Base-by-base conservation (phyloP, 2,888 invertebrate genomes). In the Parnassius glacialis region DNA sequence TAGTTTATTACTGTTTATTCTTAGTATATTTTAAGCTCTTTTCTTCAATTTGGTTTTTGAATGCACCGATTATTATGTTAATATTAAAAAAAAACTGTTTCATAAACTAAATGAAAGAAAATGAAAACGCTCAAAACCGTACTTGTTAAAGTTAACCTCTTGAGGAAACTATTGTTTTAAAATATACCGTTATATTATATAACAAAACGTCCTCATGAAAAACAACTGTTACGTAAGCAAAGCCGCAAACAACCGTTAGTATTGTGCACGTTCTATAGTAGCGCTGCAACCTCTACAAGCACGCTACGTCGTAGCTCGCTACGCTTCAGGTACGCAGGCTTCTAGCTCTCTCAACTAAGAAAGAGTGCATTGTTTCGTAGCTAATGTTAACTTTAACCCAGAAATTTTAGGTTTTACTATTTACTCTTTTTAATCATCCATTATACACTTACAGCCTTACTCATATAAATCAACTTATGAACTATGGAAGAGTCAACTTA, bases 211-310 rank as follows among this genome's bases (percentile, higher is more conserved):
- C 44, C 52, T 63, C 55, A 44, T 45, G 20, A 63, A 59, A 57
- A 50, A 52, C 34, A 11, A 47, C 51, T 41, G 56, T 63, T 63
- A 63, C 59, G 59, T 63, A 63, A 63, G 55, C 52, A 52, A 56
- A 63, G 20, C 59, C 63, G 56, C 56, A 45, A 63, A 59, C 59
- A 56, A 63, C 52, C 59, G 63, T 56, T 59, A 63, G 63, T 59
- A 51, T 58, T 58, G 54, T 59, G 51, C 56, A 50, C 48, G 57
- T 20, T 11, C 55, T 52, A 56, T 51, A 57, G 57, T 12, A n/a
- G 20, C 50, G 54, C 51, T 16, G 54, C 57, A 25, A 25, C 34
- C 50, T 53, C 57, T 62, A 50, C 48, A 20, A 53, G 51, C 59
- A 45, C 48, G 53, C 55, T 56, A 57, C 52, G 61, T 41, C 56